phyloP scores from a whole-genome alignment of 92 coral and sea anemone species.

The Zoanthus solanderi region DNA sequence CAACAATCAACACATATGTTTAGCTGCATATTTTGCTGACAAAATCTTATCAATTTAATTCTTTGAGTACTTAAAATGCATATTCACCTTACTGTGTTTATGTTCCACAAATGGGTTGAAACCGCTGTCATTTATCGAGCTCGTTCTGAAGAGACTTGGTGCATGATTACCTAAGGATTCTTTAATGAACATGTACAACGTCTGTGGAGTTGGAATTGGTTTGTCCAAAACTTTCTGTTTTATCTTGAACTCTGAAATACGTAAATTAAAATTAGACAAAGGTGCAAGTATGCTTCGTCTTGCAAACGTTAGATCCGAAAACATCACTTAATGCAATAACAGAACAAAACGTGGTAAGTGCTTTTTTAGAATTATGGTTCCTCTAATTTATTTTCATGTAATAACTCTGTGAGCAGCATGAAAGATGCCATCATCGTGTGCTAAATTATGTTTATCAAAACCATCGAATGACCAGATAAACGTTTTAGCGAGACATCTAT shows the following conservation, averaged over 20 bases:
- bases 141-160: slow-evolving; percentile 21
- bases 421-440: no score
- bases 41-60: background rate
- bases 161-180: background rate
- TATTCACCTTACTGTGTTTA: slow-evolving; percentile 17
- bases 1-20: background rate
- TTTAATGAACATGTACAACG: slow-evolving; percentile 18
- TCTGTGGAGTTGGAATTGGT: slow-evolving; percentile 31
- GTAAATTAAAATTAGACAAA: background rate
- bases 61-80: background rate
- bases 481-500: no score
- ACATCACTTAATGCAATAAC: no score
- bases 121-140: slow-evolving; percentile 7
- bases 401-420: no score
- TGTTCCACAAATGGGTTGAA: slow-evolving; percentile 25
- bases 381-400: no score
- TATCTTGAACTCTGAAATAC: slow-evolving; percentile 27
- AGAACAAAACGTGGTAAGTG: no score
- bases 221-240: slow-evolving; percentile 26
- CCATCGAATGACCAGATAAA: no score
- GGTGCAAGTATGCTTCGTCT: background rate
- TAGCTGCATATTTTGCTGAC: background rate
- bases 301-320: background rate
- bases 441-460: no score
- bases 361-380: no score